Base-by-base conservation (phyloP, 2,888 invertebrate genomes). In the Chymomyza caudatula region DNA sequence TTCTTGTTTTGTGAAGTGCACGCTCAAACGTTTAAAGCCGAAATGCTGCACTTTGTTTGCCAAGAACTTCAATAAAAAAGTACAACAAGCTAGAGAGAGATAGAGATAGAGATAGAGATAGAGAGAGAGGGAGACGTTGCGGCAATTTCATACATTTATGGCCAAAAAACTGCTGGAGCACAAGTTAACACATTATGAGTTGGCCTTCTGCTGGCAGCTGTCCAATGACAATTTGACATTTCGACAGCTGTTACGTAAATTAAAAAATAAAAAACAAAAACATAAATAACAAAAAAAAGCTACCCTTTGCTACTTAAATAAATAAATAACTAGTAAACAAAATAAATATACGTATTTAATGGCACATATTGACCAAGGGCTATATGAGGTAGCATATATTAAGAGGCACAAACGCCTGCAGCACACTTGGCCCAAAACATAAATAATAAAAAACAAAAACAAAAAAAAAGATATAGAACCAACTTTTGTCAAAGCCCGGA, bases 151-250 rank as follows among this genome's bases (percentile, higher is more conserved):
- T n/a, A n/a, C 60, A 51, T 51, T 51, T 67, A 77, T 77, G 67
- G 71, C 78, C 81, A 75, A 75, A 81, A 75, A 75, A 78, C 13
- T 51, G 29, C 29, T 37, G 8, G 29, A 4, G 0, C 2, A 15
- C 13, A 81, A 81, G 84, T 81, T 81, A 83, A 85, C 84, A 85
- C 80, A 81, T 81, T 81, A 81, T 83, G 78, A 20, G 8, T 15
- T 13, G 15, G n/a, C 23, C 25, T 20, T 20, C 19, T 47, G 43
- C n/a, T 25, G 29, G 11, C 29, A 37, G 29, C 29, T 57, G 64
- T 60, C 69, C 65, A 80, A 80, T 81, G n/a, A 84, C 80, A 83
- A n/a, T 80, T 81, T 85, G 80, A 81, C 80, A 81, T 85, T 83
- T 85, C 37, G 54, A 55, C 58, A 58, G 60, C 54, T 22, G 51